Percentiles rank a stretch among this genome's conserved stretches.
These are phyloP conservation scores for Mirza zaza DNA, from an alignment of 2,113 vertebrate genomes.

Conservation along the genomic window DNA sequence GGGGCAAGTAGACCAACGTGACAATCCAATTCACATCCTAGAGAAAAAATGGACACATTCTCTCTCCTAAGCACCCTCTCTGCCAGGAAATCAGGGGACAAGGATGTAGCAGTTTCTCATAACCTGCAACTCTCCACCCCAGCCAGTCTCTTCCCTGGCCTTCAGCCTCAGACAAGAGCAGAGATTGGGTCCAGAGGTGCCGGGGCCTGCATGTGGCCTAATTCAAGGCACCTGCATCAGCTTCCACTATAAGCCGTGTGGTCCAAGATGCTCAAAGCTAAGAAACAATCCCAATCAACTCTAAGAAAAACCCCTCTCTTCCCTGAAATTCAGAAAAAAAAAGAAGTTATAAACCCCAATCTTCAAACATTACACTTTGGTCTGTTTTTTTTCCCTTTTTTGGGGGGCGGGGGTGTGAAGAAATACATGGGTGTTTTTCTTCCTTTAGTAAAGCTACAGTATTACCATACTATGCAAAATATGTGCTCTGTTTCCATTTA, in stretches of 20 bases:
- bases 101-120: background rate
- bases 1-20: background rate
- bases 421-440: background rate
- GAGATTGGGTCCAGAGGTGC: background rate
- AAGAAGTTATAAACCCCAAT: background rate
- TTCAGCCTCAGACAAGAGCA: background rate
- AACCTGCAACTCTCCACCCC: background rate
- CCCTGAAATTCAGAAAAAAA: background rate
- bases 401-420: rapidly evolving
- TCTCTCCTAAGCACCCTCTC: background rate
- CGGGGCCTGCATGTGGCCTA: background rate
- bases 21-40: background rate
- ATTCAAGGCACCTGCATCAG: background rate
- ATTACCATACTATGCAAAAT: background rate
- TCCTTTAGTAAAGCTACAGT: background rate
- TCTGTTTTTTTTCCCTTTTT: background rate
- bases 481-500: background rate
- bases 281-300: background rate
- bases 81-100: background rate
- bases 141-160: background rate
- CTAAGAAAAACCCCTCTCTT: conserved; percentile 19
- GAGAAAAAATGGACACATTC: background rate
- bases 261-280: background rate
- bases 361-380: background rate
- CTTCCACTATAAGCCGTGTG: background rate